A percentile compares a stretch with the other conserved stretches of the same genome.
These are phyloP conservation scores for Actinopyga echinites DNA, from an alignment of 53 echinoderm and acorn worm genomes.

Conservation along the genomic window DNA sequence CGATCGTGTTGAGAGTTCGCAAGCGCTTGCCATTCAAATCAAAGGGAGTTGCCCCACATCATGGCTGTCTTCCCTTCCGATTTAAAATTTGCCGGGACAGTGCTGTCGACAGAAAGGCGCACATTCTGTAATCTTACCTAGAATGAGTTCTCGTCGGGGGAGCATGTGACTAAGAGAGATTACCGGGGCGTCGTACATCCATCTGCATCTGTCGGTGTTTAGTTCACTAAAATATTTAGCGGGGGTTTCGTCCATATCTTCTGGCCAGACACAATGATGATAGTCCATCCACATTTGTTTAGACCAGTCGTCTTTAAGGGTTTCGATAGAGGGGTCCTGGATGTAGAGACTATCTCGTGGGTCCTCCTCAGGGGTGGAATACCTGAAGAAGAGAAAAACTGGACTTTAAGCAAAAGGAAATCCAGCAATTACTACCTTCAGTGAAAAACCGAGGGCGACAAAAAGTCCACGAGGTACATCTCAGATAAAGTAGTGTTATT, in stretches of 20 bases:
- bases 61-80: no score
- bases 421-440: no score
- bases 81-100: no score
- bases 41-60: no score
- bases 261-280: constrained; percentile 91
- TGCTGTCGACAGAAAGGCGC: no score
- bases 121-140: constrained; percentile 1
- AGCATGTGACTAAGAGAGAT: constrained; percentile 95
- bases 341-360: constrained; percentile 65
- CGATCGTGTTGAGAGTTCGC: no score
- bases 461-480: no score
- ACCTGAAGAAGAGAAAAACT: constrained; percentile 38
- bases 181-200: constrained; percentile 81
- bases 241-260: constrained; percentile 60
- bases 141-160: constrained; percentile 81
- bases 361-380: constrained; percentile 94
- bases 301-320: constrained; percentile 6
- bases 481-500: no score
- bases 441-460: no score
- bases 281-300: constrained; percentile 93
- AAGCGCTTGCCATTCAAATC: no score
- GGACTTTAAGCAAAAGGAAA: no score
- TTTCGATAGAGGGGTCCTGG: constrained; percentile 24
- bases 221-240: constrained; percentile 78
- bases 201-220: constrained; percentile 58